Conservation (phyloP, 2,888 invertebrate species). For the Cataglyphis rosenhaueri region DNA sequence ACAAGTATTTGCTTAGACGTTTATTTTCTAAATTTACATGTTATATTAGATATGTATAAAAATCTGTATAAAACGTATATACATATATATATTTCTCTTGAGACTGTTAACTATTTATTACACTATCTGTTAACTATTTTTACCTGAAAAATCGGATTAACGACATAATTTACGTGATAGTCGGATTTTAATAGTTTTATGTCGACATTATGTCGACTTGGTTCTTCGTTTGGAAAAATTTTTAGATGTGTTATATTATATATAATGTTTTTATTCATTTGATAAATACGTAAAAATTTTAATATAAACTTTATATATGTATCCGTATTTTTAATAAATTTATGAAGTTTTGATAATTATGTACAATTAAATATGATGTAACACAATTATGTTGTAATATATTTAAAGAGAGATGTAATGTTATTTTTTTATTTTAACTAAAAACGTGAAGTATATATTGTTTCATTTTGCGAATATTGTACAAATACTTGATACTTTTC, state of each 20-base stretch:
- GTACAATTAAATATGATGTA: constrained; percentile 14
- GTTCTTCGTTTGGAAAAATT: constrained; percentile 40
- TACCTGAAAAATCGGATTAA: constrained; percentile 41
- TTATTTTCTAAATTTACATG: constrained; percentile 48
- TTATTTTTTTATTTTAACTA: constrained; percentile 44
- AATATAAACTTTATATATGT: constrained; percentile 36
- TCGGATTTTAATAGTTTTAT: constrained; percentile 39
- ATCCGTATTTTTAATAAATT: constrained; percentile 37
- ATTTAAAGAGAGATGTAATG: constrained; percentile 19
- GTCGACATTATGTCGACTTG: constrained; percentile 20
- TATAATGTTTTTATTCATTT: constrained; percentile 33
- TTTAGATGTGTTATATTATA: constrained; percentile 37
- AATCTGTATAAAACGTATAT: constrained; percentile 21
- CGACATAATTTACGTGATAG: constrained; percentile 31
- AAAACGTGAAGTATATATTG: constrained; percentile 3
- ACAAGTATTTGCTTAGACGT: constrained; percentile 7
- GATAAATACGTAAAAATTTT: constrained; percentile 28
- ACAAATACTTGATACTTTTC: constrained; percentile 44
- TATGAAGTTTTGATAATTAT: constrained; percentile 33
- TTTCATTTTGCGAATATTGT: constrained; percentile 25
- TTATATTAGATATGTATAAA: constrained; percentile 42
- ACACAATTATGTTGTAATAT: constrained; percentile 40
- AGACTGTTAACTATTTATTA: constrained; percentile 38
- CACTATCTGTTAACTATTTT: constrained; percentile 46
- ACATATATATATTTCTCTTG: constrained; percentile 31